Evolutionary conservation across 2,888 invertebrate genomes (phyloP), one percentile per base, ranked within the genome.

Genomic region (Gastracanthus pulcherrimus): DNA sequence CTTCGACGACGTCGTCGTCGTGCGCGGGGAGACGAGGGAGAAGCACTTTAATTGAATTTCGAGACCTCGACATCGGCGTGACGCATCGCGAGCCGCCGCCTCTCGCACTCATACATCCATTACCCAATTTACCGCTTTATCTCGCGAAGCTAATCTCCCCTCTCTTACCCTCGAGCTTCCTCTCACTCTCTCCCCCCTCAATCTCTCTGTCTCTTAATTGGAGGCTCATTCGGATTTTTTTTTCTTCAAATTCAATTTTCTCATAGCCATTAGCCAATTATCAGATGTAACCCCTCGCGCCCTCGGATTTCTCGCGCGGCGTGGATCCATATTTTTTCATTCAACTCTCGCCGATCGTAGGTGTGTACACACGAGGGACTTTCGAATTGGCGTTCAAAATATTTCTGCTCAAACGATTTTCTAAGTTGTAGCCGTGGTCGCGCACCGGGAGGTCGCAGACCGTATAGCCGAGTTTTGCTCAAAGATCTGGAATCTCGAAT

Each of bases 121-220:
- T 70, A 62, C 60, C 69, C 74, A 80, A 76, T 80, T 80, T 76
- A 76, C 60, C 75, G 69, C 31, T 66, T 74, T 74, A 72, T 79
- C 72, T 78, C 71, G 19, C 31, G 19, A 23, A 16, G 16, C 69
- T 70, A 23, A 69, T 72, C 58, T 48, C 16, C 38, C 48, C 23
- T 41, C 16, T 29, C 41, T 23, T 19, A 2, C n/a, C 19, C 23
- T 11, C 41, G 16, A n/a, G 66, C 69, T 69, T 69, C 69, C 69
- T 69, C 69, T 31, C 41, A 23, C 69, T 69, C 19, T 67, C 67
- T 51, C 19, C 41, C 11, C 48, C 31, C n/a, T n/a, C n/a, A n/a
- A n/a, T n/a, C 23, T 31, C 69, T 66, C 9, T 36, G 67, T 76
- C 58, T 19, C 60, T 64, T 78, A 78, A 78, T 78, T 64, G 69